These are phyloP conservation scores for Enteromius trimaculatus DNA, from an alignment of 2,797 vertebrate species.

Conservation along the genomic window DNA sequence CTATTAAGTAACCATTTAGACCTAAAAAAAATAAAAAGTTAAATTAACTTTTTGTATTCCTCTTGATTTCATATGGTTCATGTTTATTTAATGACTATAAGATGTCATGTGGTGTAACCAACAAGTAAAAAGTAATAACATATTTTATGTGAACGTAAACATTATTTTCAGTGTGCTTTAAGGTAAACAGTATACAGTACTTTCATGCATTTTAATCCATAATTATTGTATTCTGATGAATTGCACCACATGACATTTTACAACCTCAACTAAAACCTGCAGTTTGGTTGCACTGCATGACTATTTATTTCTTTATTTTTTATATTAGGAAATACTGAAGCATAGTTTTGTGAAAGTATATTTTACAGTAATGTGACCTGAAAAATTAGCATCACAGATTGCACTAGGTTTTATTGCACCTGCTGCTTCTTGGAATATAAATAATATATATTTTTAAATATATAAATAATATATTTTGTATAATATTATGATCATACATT, in stretches of 20 bases:
- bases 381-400: background rate
- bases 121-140: background rate
- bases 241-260: conserved; percentile 7
- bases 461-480: background rate
- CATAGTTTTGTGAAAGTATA: background rate
- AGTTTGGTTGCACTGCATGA: conserved; percentile 7
- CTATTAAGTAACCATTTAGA: background rate
- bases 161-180: background rate
- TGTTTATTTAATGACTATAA: background rate
- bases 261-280: background rate
- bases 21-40: background rate
- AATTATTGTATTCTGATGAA: background rate
- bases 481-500: background rate
- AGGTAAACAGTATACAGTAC: background rate
- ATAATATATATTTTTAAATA: background rate
- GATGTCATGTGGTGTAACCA: background rate
- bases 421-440: background rate
- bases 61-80: background rate
- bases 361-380: background rate
- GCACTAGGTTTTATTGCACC: background rate
- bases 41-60: background rate
- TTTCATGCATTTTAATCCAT: background rate
- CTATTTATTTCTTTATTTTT: background rate
- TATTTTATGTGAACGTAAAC: background rate
- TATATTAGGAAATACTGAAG: background rate